Evolutionary conservation across 2,888 invertebrate genomes (phyloP), one percentile per base, ranked within the genome.

Genomic region (Crematogaster levior): DNA sequence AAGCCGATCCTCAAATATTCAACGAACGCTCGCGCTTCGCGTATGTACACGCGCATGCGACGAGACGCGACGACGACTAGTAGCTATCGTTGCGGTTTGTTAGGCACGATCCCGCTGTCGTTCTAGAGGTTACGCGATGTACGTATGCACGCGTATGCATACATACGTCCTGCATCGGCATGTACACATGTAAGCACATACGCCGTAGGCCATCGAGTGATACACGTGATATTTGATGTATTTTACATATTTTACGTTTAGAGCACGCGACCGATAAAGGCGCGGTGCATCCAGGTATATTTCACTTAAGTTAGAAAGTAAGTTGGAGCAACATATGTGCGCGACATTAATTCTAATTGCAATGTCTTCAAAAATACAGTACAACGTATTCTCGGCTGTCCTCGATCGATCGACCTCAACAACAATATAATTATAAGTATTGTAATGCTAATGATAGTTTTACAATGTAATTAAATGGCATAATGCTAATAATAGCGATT

Each of bases 81-180:
- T 91, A 90, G 91, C 89, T 91, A 92, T 92, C 91, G 92, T 92
- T 92, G 92, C 91, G 91, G 92, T 92, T 92, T 91, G 93, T 92
- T 92, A 92, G 90, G 86, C 91, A 88, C 85, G 84, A 84, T 82
- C 82, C 75, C 73, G 84, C 83, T 86, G 89, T 89, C 88, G 90
- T 90, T 79, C 86, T 81, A 90, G 86, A 83, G 75, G 88, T 89
- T 90, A 90, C 89, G 87, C 86, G 82, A 87, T 82, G 89, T 89
- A 87, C 82, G 89, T 87, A 89, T 40, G 51, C 60, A 48, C 10
- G 61, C 61, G 56, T 53, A 48, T 73, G 37, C 89, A 86, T 84
- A 82, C 63, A 48, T 53, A 81, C 60, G 51, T 82, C 66, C 68
- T 37, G 81, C 58, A n/a, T 30, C 24, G 60, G 21, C 61, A 27